Evolutionary conservation across 1,140 invertebrate genomes (phyloP), one percentile per base, ranked within the genome.

Genomic region (Macrosteles quadrilineatus): DNA sequence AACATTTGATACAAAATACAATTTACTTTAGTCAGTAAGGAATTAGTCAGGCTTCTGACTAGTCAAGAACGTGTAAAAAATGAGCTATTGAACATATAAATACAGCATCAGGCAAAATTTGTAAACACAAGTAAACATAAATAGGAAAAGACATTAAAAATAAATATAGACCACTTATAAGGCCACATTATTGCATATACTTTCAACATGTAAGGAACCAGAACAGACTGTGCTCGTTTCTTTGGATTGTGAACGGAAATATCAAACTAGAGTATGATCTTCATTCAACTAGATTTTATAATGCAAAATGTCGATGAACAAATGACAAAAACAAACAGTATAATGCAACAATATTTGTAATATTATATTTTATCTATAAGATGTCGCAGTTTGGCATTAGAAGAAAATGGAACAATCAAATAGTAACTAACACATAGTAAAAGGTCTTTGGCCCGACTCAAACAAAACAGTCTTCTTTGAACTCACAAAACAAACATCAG

Each of bases 181-280:
- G 63, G 63, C 63, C 63, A 43, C 63, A 23, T 66, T 66, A 66
- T 66, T 66, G 63, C 63, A 66, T 45, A 66, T 19, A 27, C 31
- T 32, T 19, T 32, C 27, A 45, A 66, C 40, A 45, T 30, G n/a
- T 66, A 14, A 27, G 63, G 40, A 43, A 43, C 63, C 23, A 66
- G 27, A 32, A 53, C n/a, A 57, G 14, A 25, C 29, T 57, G 14
- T 29, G 29, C 53, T 3, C 12, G 29, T 14, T 25, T 57, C 53
- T 57, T 57, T 57, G 53, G 53, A 21, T 29, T 27, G 14, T 12
- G 12, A 57, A 25, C 14, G n/a, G n/a, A 21, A 25, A 21, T 19
- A 9, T 19, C n/a, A 53, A 19, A 25, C 29, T 57, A n/a, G n/a
- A n/a, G n/a, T n/a, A n/a, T n/a, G n/a, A n/a, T n/a, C n/a, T n/a